Percentiles rank a stretch among this genome's conserved stretches.
These are phyloP conservation scores for Brachyopa scutellaris DNA, from an alignment of 2,888 invertebrate species.

Conservation along the genomic window DNA sequence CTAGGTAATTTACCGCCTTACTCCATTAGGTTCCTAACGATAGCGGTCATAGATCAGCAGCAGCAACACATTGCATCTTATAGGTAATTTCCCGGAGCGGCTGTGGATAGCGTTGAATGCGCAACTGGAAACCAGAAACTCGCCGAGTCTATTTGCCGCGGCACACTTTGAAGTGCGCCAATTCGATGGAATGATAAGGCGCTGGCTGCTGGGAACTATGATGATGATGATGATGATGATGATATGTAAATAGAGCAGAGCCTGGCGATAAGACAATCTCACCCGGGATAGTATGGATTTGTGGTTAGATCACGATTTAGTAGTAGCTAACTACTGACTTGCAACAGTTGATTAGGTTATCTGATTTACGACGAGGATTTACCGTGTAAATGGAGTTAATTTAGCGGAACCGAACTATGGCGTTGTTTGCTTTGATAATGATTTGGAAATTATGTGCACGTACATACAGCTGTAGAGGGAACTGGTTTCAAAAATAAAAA, in stretches of 20 bases:
- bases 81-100: no score
- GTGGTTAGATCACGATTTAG: slow-evolving; percentile 64
- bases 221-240: slow-evolving; percentile 52
- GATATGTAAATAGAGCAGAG: slow-evolving; percentile 59
- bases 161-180: slow-evolving; percentile 55
- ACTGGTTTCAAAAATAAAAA: neutral
- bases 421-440: slow-evolving; percentile 49
- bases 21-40: slow-evolving; percentile 64
- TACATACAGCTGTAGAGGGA: neutral
- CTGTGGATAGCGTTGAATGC: neutral
- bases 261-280: slow-evolving; percentile 45
- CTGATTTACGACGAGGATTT: slow-evolving; percentile 60
- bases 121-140: slow-evolving; percentile 19
- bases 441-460: slow-evolving; percentile 1
- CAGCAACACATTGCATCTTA: slow-evolving; percentile 57
- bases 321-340: slow-evolving; percentile 62
- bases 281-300: slow-evolving; percentile 30
- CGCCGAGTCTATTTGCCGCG: slow-evolving; percentile 23
- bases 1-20: slow-evolving; percentile 64
- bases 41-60: slow-evolving; percentile 67
- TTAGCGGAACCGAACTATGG: slow-evolving; percentile 32
- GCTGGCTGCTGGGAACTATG: slow-evolving; percentile 24
- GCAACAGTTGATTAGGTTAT: slow-evolving; percentile 69
- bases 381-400: slow-evolving; percentile 47
- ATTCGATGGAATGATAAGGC: slow-evolving; percentile 60